Base-by-base conservation (phyloP, 1,140 invertebrate species). In the Hyphantria cunea region DNA sequence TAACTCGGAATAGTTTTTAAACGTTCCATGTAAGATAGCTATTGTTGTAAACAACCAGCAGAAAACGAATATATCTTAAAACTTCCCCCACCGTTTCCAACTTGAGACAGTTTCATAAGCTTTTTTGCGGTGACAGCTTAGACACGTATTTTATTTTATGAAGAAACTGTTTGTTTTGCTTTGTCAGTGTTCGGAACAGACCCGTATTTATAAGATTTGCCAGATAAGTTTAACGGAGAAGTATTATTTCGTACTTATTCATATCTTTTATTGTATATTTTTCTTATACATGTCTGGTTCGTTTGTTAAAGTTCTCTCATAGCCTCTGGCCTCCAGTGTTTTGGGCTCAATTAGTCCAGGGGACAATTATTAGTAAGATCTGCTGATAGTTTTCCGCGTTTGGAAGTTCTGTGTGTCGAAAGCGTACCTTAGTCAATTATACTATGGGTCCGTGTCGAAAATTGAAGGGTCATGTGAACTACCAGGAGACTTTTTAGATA, bases 61-160 rank as follows among this genome's bases (percentile, higher is more conserved):
- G 60, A 70, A 72, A 70, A 73, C 63, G 50, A 48, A 69, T 70
- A 58, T 47, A 60, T 66, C 54, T 58, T 39, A 60, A 15, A 70
- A 74, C 15, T 68, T 72, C 63, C 45, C 12, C 13, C 14, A 14
- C 25, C 64, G 60, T 55, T 70, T 58, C 17, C 39, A 58, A 68
- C 65, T 61, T 48, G 13, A 54, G 68, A 66, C 60, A 68, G 63
- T 76, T 71, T 71, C 66, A 74, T 73, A 70, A 76, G 74, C 68
- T 66, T 76, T 76, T 73, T 74, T 73, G 63, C 56, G 68, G 58
- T 64, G 64, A 70, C 63, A 68, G 52, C 63, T 58, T 34, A 64
- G 67, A 70, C 68, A 65, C 63, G 63, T 56, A 62, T 62, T 70
- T 51, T 70, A 59, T 56, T 66, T 70, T 68, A 58, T 52, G 37